These are phyloP conservation scores for Nothobranchius kuhntae DNA, from an alignment of 2,113 vertebrate species.

Conservation along the genomic window DNA sequence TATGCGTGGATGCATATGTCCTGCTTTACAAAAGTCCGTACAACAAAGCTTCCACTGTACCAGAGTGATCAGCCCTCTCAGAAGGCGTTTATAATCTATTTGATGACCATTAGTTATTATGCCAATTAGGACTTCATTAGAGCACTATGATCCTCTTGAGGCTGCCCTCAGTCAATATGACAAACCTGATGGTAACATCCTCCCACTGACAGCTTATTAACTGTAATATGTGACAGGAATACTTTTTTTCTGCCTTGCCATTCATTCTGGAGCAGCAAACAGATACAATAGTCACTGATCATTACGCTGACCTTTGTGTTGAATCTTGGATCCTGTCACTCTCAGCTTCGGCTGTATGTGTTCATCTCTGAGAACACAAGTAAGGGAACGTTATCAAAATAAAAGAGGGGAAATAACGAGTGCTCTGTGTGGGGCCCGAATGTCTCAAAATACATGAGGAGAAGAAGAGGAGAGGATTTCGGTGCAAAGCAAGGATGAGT, in stretches of 20 bases:
- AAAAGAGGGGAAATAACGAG: not conserved
- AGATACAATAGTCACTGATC: constrained; percentile 41
- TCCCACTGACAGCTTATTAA: constrained; percentile 42
- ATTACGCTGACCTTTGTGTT: constrained; percentile 53
- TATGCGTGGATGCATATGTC: no score
- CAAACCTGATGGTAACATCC: constrained; percentile 39
- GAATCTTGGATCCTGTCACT: not conserved
- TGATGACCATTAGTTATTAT: constrained; percentile 51
- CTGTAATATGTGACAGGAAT: constrained; percentile 47
- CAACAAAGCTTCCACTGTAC: constrained; percentile 41
- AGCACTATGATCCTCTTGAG: constrained; percentile 25
- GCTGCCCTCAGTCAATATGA: constrained; percentile 24
- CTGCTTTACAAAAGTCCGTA: constrained; percentile 7
- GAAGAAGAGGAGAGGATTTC: constrained; percentile 43
- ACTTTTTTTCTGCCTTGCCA: constrained; percentile 18
- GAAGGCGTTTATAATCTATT: constrained; percentile 35
- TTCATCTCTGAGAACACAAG: not conserved
- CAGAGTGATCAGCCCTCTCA: constrained; percentile 10
- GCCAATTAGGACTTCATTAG: constrained; percentile 53
- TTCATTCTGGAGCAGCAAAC: constrained; percentile 38
- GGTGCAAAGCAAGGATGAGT: constrained; percentile 45
- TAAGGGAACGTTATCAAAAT: not conserved
- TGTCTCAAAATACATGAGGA: constrained; percentile 32
- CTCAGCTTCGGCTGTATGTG: not conserved
- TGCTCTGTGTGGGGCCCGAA: constrained; percentile 6